These are phyloP conservation scores for Protomyctophum bolini DNA, from an alignment of 2,113 vertebrate species.

Conservation along the genomic window DNA sequence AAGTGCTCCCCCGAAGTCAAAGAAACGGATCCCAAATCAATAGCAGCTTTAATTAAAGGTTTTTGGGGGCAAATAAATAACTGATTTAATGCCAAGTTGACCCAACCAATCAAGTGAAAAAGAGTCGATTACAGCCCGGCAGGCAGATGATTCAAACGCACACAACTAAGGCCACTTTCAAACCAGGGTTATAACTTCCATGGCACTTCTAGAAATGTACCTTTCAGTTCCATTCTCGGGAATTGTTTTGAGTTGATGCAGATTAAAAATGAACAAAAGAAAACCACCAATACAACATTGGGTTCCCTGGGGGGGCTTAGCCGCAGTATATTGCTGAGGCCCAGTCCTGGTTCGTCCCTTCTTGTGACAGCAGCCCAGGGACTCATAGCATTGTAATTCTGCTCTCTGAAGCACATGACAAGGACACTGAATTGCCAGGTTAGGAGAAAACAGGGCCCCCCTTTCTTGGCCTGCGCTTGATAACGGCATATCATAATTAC, in stretches of 20 bases:
- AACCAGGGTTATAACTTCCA: not conserved
- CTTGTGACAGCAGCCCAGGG: slow-evolving; percentile 15
- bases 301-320: too few relatives aligned
- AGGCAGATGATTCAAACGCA: not conserved
- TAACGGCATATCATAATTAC: slow-evolving; percentile 61
- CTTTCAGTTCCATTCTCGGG: not conserved
- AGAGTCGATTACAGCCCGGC: not conserved
- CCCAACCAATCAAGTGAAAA: not conserved
- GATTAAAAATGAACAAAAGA: slow-evolving; percentile 9
- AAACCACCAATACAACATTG: too few relatives aligned
- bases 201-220: too few relatives aligned
- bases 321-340: not conserved
- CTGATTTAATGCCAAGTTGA: slow-evolving; percentile 26
- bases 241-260: not conserved
- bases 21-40: slow-evolving; percentile 40
- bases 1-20: slow-evolving; percentile 33
- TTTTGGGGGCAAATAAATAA: slow-evolving; percentile 22
- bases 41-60: slow-evolving; percentile 31
- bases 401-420: slow-evolving; percentile 41
- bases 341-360: slow-evolving; percentile 17
- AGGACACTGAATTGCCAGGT: slow-evolving; percentile 51
- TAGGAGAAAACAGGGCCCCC: slow-evolving; percentile 40
- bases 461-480: slow-evolving; percentile 41
- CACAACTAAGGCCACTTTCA: not conserved
- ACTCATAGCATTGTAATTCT: slow-evolving; percentile 35